Evolutionary conservation across 1,140 invertebrate genomes (phyloP).

Genomic region (Laodelphax striatellus): DNA sequence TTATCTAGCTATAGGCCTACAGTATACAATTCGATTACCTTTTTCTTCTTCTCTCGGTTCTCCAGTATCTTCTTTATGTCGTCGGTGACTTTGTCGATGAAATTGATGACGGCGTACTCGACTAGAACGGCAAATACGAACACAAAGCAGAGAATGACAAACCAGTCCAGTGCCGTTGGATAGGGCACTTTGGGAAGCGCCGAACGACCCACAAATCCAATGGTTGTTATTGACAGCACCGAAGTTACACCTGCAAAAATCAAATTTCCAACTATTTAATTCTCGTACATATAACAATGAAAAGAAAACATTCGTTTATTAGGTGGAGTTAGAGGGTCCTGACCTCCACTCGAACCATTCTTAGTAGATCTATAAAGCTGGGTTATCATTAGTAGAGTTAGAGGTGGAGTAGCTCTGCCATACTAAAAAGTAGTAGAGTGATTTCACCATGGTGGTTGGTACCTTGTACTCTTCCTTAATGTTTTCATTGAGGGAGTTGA

Average conservation of each 20-base stretch:
- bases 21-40: constrained; percentile 1
- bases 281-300: no score
- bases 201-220: constrained; percentile 44
- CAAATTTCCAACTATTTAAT: neutral
- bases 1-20: no score
- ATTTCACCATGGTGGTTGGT: no score
- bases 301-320: no score
- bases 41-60: constrained; percentile 21
- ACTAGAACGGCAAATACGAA: constrained; percentile 47
- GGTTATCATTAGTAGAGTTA: no score
- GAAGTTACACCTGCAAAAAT: constrained; percentile 40
- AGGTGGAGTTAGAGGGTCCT: no score
- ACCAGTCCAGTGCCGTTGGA: constrained; percentile 47
- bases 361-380: no score
- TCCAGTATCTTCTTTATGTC: constrained; percentile 28
- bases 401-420: no score
- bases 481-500: no score
- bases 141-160: constrained; percentile 45
- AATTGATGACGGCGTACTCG: constrained; percentile 48
- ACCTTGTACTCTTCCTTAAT: no score
- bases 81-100: constrained; percentile 39
- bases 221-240: constrained; percentile 45
- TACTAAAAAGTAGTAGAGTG: no score
- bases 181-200: constrained; percentile 44
- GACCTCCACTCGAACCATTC: no score